Evolutionary conservation across 2,888 invertebrate genomes (phyloP), one percentile per base, ranked within the genome.

Genomic region (Spialia ferax): DNA sequence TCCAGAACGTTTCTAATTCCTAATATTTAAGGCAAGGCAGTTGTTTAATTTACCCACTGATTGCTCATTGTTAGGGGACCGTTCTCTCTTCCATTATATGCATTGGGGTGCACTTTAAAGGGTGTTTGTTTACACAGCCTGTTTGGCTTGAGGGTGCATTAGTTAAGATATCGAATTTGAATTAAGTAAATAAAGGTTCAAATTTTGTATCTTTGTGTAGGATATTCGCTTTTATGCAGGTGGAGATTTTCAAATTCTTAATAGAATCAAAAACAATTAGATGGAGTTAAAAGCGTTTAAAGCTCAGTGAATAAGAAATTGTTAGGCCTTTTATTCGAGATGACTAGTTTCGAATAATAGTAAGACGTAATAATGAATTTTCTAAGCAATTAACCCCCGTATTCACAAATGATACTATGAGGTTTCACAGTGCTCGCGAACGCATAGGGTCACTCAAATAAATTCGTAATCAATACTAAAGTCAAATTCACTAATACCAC

Each of bases 31-130:
- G 75, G 74, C 76, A 79, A 84, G 84, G 82, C 84, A 83, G 87
- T 87, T 91, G 91, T 92, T 91, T 92, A 91, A 92, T 91, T 89
- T 88, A 85, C 82, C 90, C 88, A 91, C 89, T 88, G 91, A 91
- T 92, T 92, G 90, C 87, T 87, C 91, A 91, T 90, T 89, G 89
- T 87, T 82, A 79, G 82, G 85, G 87, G 86, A 85, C 75, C 77
- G 73, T 79, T 77, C 82, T 79, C 83, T 82, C 79, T 72, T 82
- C 79, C 82, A 73, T 70, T 71, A 78, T 76, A 75, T 77, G 74
- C 69, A 76, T 71, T 74, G 73, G 86, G 86, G 85, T 84, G 88
- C 84, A 87, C 81, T 80, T 75, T 81, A 82, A 79, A 79, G 86
- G 83, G 81, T 79, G 82, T 79, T 77, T 82, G 79, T 77, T 77